Evolutionary conservation across 2,888 invertebrate species (phyloP).

Genomic region (Cheilosia impressa): DNA sequence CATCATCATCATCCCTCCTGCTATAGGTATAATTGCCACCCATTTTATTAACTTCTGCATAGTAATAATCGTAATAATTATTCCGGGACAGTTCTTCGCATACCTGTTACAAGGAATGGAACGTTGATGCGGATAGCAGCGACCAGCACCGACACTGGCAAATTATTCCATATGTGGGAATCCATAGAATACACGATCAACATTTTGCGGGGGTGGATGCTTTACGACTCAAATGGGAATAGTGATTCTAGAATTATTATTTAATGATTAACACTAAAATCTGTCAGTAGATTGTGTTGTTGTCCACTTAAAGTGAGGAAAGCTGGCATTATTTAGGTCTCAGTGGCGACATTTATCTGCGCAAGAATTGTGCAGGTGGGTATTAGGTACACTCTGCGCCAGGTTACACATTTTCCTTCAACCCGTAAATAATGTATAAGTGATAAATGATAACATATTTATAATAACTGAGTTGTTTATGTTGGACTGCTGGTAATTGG

Average conservation of each 20-base stretch:
- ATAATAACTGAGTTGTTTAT: conserved; percentile 44
- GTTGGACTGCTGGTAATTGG: conserved; percentile 29
- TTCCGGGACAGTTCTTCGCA: conserved; percentile 39
- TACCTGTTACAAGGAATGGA: conserved; percentile 18
- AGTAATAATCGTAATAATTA: conserved; percentile 69
- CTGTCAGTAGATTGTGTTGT: conserved; percentile 52
- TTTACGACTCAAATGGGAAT: conserved; percentile 66
- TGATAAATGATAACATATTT: conserved; percentile 64
- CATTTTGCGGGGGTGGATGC: conserved; percentile 25
- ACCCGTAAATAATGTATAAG: conserved; percentile 59
- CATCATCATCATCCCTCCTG: conserved; percentile 19
- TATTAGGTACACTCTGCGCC: conserved; percentile 3
- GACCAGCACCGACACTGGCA: conserved; percentile 5
- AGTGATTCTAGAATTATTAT: conserved; percentile 62
- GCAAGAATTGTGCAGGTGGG: conserved; percentile 23
- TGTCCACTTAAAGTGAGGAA: conserved; percentile 53
- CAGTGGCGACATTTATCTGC: conserved; percentile 43
- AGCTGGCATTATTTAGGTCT: conserved; percentile 50
- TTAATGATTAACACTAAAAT: conserved; percentile 69
- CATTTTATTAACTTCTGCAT: conserved; percentile 71
- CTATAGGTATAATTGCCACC: conserved; percentile 49
- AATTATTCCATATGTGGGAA: conserved; percentile 37
- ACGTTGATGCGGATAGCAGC: conserved; percentile 1
- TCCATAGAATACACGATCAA: conserved; percentile 44
- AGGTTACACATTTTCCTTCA: conserved; percentile 21